Base-by-base conservation (phyloP, 2,113 vertebrate species). In the Pelvicachromis taeniatus region DNA sequence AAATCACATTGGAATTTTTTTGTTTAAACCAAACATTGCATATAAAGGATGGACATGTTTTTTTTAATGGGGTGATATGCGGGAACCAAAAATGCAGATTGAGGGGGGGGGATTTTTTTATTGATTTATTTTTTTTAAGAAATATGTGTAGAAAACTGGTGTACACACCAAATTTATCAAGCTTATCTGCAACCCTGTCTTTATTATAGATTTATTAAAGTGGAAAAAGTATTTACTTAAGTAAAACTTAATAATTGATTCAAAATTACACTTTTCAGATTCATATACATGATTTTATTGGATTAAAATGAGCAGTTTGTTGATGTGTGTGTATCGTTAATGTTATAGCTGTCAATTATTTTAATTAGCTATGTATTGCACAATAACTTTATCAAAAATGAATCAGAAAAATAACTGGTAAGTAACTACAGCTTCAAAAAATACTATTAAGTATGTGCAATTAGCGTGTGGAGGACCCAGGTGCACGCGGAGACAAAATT, bases 261-360 rank as follows among this genome's bases (percentile, higher is more conserved):
- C 6, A 12, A 63, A 63, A 38, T 63, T 0, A 63, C 59, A 63
- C 33, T 63, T 38, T 4, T 63, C 59, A 63, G 33, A 38, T 21
- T 38, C 59, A 6, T 63, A n/a, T 21, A 38, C 3, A 21, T 63
- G 3, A 63, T 38, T 38, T 63, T 63, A 63, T 21, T 63, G 33
- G 4, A 63, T 63, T 3, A 21, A 38, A 63, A 38, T 63, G 0
- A 38, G 10, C 33, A 38, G 29, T 63, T 63, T 63, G 4, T 38
- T 65, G 19, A 65, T 13, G 19, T 38, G 4, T 63, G 10, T 38
- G n/a, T 21, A 35, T 63, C 1, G 21, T 38, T 38, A 21, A 63
- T 13, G 59, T 63, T 21, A 13, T 10, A 63, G 33, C 11, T 38
- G 0, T 63, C 35, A 17, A 0, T n/a, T 17, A 0, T 63, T 38